These are phyloP conservation scores for Rhadina sibilatrix DNA, from an alignment of 2,113 vertebrate genomes.

Conservation along the genomic window DNA sequence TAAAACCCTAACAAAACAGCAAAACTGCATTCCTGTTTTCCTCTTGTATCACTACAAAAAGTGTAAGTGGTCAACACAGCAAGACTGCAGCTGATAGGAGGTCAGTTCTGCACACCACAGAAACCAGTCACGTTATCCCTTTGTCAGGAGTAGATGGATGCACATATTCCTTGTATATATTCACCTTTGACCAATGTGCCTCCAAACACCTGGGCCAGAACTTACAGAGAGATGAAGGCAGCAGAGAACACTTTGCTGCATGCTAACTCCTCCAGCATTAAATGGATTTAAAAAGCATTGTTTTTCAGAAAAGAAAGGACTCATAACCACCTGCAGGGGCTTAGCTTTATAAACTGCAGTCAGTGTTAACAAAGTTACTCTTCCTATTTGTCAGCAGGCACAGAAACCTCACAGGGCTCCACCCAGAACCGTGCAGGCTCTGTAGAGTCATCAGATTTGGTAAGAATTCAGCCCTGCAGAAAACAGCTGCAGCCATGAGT, in stretches of 20 bases:
- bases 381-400: neutral
- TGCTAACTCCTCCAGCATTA: neutral
- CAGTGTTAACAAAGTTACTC: neutral
- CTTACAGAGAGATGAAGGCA: neutral
- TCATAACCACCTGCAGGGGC: neutral
- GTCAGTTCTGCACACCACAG: neutral
- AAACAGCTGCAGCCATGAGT: neutral
- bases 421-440: neutral
- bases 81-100: neutral
- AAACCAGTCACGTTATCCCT: neutral
- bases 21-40: neutral
- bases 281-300: neutral
- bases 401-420: neutral
- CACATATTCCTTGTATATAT: neutral
- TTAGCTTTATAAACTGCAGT: neutral
- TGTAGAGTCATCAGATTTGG: neutral
- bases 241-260: neutral
- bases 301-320: neutral
- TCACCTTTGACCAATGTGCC: neutral
- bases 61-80: neutral
- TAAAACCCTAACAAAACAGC: neutral
- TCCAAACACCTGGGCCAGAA: neutral
- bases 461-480: neutral
- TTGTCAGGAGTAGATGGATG: neutral
- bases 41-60: neutral